These are phyloP conservation scores for Salvelinus alpinus DNA, from an alignment of 2,113 vertebrate species.

Conservation along the genomic window DNA sequence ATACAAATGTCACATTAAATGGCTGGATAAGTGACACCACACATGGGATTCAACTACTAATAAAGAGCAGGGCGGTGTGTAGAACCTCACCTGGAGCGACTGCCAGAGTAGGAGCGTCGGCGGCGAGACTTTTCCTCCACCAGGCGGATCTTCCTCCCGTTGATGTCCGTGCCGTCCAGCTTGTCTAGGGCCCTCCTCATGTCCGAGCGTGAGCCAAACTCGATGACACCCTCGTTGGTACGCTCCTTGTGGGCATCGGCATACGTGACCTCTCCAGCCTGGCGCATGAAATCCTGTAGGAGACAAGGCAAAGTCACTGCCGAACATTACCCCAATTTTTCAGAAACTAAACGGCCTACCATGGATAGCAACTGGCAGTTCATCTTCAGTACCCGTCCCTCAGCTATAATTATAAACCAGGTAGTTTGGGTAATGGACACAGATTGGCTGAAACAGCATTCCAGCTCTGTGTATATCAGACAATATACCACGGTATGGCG, in stretches of 20 bases:
- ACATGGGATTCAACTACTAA: too few species aligned
- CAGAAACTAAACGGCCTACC: too few species aligned
- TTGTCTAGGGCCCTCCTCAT: slow-evolving; percentile 91
- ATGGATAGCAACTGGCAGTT: neutral
- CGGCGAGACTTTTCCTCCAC: slow-evolving; percentile 87
- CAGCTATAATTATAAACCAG: neutral
- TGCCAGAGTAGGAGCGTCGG: slow-evolving; percentile 85
- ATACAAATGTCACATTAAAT: too few species aligned
- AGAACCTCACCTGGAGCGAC: slow-evolving; percentile 80
- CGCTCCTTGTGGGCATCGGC: slow-evolving; percentile 92
- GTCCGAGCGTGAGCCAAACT: slow-evolving; percentile 86
- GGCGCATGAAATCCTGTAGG: slow-evolving; percentile 89
- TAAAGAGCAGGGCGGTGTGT: too few species aligned
- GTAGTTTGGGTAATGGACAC: too few species aligned
- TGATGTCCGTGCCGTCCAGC: slow-evolving; percentile 89
- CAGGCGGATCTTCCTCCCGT: slow-evolving; percentile 88
- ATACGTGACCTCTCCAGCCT: slow-evolving; percentile 91
- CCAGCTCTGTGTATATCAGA: too few species aligned
- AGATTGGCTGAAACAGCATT: too few species aligned
- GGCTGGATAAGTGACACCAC: too few species aligned
- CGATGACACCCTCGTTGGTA: slow-evolving; percentile 90
- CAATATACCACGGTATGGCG: too few species aligned
- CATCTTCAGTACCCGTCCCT: neutral
- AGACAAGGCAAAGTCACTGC: too few species aligned
- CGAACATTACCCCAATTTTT: too few species aligned